Evolutionary conservation across 2,113 vertebrate genomes (phyloP).

Genomic region (Leptosomus discolor): DNA sequence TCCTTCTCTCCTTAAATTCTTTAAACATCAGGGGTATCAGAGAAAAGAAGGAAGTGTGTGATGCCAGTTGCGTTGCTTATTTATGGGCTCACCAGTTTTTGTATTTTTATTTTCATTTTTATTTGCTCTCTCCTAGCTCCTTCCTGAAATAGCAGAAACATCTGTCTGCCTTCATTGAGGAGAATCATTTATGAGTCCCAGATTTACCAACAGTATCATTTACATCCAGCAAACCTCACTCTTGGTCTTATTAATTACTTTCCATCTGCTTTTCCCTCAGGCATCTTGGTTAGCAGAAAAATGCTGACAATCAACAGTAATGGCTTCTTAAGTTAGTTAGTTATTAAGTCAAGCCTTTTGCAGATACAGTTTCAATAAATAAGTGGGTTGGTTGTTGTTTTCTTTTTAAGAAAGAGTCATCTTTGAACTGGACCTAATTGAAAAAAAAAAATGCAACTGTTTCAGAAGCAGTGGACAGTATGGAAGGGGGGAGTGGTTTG

Average conservation of each 20-base stretch:
- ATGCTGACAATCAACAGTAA: conserved; percentile 59
- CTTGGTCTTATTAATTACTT: conserved; percentile 73
- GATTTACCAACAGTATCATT: conserved; percentile 72
- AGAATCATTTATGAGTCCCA: conserved; percentile 65
- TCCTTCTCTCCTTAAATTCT: not conserved
- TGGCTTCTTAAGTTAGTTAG: conserved; percentile 56
- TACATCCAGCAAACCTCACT: conserved; percentile 65
- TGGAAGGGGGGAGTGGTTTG: not conserved
- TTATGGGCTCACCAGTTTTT: not conserved
- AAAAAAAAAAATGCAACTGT: not conserved
- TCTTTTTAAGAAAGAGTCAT: not conserved
- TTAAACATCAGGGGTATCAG: not conserved
- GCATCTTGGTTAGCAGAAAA: conserved; percentile 57
- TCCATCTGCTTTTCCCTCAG: conserved; percentile 67
- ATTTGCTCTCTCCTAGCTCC: not conserved
- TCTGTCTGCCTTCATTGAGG: conserved; percentile 49
- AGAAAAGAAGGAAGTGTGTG: not conserved
- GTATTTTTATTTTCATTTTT: not conserved
- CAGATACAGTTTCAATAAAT: conserved; percentile 38
- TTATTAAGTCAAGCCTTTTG: conserved; percentile 55
- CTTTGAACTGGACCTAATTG: not conserved
- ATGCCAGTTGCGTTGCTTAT: not conserved
- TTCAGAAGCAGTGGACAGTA: not conserved
- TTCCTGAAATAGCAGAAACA: conserved; percentile 69
- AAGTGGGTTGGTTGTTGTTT: not conserved